A percentile compares a stretch with the other conserved stretches of the same genome.
Evolutionary conservation across 2,888 invertebrate genomes (phyloP).

Genomic region (Anodontia alba): DNA sequence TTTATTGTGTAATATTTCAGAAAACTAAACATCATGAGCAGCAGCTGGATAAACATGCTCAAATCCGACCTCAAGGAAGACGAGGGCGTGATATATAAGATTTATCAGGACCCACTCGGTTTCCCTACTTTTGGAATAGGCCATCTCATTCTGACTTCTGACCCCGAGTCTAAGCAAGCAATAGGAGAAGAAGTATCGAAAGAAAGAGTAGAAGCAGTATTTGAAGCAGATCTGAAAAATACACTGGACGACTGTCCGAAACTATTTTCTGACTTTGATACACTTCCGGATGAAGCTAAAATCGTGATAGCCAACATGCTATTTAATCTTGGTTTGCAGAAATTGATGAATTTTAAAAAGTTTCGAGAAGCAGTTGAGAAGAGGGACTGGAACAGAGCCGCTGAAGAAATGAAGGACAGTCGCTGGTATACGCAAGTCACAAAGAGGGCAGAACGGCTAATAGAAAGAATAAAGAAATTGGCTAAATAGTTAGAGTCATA

Average conservation of each 20-base stretch:
- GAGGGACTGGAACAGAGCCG: slow-evolving; percentile 26
- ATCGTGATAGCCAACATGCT: slow-evolving; percentile 31
- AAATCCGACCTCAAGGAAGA: slow-evolving; percentile 29
- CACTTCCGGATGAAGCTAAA: slow-evolving; percentile 25
- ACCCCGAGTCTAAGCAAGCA: slow-evolving; percentile 21
- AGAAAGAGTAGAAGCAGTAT: slow-evolving; percentile 23
- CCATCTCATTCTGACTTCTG: slow-evolving; percentile 19
- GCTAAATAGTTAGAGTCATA: no score
- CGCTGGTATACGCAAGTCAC: slow-evolving; percentile 33
- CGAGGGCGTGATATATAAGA: slow-evolving; percentile 26
- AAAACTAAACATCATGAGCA: not conserved
- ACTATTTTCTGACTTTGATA: slow-evolving; percentile 1
- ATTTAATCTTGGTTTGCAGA: slow-evolving; percentile 25
- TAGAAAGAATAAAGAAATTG: slow-evolving; percentile 26
- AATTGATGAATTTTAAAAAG: slow-evolving; percentile 19
- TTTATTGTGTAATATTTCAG: not conserved
- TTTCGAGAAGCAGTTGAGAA: slow-evolving; percentile 12
- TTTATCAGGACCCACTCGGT: slow-evolving; percentile 26
- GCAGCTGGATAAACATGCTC: not conserved
- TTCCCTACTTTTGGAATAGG: slow-evolving; percentile 27
- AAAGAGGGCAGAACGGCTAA: slow-evolving; percentile 20
- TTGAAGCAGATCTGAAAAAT: not conserved
- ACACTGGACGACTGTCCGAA: not conserved
- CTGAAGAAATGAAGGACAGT: slow-evolving; percentile 37
- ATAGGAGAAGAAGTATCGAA: not conserved